Conservation (phyloP, 2,797 vertebrate species). For the Arrhamphus sclerolepis region DNA sequence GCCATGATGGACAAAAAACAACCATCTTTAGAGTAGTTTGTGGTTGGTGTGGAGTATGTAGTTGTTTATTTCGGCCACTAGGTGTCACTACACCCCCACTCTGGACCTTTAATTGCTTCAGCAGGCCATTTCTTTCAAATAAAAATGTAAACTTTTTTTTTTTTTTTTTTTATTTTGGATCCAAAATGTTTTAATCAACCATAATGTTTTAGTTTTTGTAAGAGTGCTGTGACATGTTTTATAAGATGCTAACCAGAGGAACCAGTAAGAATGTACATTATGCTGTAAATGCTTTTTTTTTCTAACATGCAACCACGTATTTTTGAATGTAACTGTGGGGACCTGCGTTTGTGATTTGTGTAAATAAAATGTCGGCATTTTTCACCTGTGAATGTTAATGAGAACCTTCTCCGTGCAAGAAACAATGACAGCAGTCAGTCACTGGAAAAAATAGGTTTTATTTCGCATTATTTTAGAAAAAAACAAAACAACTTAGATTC, state of each 20-base stretch:
- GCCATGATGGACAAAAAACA: background rate
- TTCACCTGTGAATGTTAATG: slow-evolving; percentile 7
- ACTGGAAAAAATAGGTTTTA: slow-evolving; percentile 40
- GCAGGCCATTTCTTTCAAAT: too few species aligned
- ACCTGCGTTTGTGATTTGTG: slow-evolving; percentile 74
- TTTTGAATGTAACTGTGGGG: slow-evolving; percentile 67
- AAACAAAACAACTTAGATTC: slow-evolving; percentile 22
- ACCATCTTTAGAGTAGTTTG: background rate
- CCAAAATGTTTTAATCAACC: too few species aligned
- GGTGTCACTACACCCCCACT: background rate
- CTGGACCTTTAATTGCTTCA: background rate
- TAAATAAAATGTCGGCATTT: slow-evolving; percentile 71
- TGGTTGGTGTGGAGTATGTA: background rate
- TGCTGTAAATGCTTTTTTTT: slow-evolving; percentile 35
- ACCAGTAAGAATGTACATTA: slow-evolving; percentile 34
- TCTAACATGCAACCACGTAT: slow-evolving; percentile 33
- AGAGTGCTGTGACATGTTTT: too few species aligned
- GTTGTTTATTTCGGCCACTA: background rate
- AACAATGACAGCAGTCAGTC: slow-evolving; percentile 15
- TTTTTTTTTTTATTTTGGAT: too few species aligned
- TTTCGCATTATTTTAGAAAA: slow-evolving; percentile 49
- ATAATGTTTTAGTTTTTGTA: too few species aligned
- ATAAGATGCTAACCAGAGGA: slow-evolving; percentile 1
- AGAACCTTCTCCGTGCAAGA: background rate
- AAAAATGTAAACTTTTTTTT: too few species aligned